Conservation (phyloP, 2,888 invertebrate genomes). For the Polymixis lichenea region DNA sequence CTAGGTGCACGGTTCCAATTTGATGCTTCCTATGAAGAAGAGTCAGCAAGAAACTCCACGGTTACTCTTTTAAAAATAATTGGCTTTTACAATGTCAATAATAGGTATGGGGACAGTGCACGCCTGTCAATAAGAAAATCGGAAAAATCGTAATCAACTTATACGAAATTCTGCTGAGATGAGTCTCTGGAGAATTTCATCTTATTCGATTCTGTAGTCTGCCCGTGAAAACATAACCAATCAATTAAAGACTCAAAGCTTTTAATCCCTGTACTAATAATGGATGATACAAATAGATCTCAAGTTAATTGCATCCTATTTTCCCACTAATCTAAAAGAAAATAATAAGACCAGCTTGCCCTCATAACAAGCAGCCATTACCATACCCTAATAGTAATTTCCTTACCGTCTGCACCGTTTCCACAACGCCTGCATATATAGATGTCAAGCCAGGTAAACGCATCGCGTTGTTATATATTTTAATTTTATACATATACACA, state of each 20-base stretch:
- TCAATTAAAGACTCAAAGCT: too few species aligned
- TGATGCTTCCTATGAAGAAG: too few species aligned
- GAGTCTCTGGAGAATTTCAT: neutral
- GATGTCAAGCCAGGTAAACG: conserved; percentile 63
- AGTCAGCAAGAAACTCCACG: too few species aligned
- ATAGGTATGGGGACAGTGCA: too few species aligned
- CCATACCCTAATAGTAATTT: conserved; percentile 42
- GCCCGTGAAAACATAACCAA: neutral
- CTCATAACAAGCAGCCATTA: conserved; percentile 25
- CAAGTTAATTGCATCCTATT: neutral
- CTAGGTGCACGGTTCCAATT: too few species aligned
- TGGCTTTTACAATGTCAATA: too few species aligned
- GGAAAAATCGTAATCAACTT: too few species aligned
- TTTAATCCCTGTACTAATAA: neutral
- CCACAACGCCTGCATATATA: conserved; percentile 44
- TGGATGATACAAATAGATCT: neutral
- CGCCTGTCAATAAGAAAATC: too few species aligned
- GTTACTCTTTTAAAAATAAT: too few species aligned
- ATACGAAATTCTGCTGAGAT: too few species aligned
- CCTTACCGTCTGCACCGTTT: conserved; percentile 39
- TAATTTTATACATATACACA: conserved; percentile 78
- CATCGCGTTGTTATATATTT: conserved; percentile 75
- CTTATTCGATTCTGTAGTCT: neutral
- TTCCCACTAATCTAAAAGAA: conserved; percentile 1
- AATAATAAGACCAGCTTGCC: neutral